These are phyloP conservation scores for Tubiluchus corallicola DNA, from an alignment of 2,888 invertebrate species.

Conservation along the genomic window DNA sequence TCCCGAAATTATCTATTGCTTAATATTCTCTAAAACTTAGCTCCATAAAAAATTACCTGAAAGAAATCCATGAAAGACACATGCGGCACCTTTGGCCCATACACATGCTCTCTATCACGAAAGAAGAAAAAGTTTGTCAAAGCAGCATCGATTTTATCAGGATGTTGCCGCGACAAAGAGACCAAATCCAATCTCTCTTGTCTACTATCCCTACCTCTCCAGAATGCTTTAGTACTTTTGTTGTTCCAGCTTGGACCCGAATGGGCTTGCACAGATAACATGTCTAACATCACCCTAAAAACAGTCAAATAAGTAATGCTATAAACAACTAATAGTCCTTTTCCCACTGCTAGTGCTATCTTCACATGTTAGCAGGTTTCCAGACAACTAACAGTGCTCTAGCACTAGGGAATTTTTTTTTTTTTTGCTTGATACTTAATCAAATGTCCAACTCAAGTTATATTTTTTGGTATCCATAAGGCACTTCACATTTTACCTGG, in stretches of 20 bases:
- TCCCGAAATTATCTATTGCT: too few species aligned
- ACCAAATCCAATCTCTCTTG: conserved; percentile 61
- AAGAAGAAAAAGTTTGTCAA: conserved; percentile 94
- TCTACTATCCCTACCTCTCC: conserved; percentile 83
- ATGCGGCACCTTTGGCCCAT: conserved; percentile 65
- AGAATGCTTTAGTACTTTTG: conserved; percentile 57
- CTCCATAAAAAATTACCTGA: conserved; percentile 54
- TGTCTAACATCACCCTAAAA: conserved; percentile 62
- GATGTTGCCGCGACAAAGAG: conserved; percentile 49
- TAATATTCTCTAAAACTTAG: too few species aligned
- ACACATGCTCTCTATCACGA: conserved; percentile 55
- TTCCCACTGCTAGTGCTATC: too few species aligned
- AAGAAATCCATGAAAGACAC: conserved; percentile 85
- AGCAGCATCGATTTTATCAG: conserved; percentile 68
- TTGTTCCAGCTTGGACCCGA: conserved; percentile 45
- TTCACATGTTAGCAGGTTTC: too few species aligned
- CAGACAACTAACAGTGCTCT: too few species aligned
- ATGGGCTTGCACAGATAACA: conserved; percentile 70
- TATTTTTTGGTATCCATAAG: too few species aligned
- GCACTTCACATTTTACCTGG: too few species aligned
- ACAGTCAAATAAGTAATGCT: too few species aligned
- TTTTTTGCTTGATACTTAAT: too few species aligned
- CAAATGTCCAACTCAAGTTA: too few species aligned
- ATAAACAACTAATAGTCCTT: too few species aligned
- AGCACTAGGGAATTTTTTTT: too few species aligned